Percentiles rank a stretch among this genome's conserved stretches.
Conservation (phyloP, 2,113 vertebrate genomes). For the Rynchops niger region DNA sequence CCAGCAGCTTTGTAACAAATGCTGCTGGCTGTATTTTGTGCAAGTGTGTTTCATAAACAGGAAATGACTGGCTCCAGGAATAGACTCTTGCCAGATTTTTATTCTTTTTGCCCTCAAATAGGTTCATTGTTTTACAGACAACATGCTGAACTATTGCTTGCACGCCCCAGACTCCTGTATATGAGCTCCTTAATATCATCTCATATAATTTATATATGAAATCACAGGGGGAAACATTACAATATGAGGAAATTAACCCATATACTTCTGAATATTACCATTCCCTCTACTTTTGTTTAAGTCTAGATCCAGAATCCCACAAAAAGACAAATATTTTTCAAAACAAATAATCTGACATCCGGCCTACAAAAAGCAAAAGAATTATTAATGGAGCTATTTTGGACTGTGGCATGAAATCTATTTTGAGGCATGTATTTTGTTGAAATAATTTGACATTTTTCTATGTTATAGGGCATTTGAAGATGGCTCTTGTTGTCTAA, state of each 20-base stretch:
- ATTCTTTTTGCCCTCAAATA: not conserved
- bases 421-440: not conserved
- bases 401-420: not conserved
- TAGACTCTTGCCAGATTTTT: not conserved
- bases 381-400: constrained; percentile 17
- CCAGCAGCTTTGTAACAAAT: not conserved
- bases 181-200: fast-evolving
- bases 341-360: not conserved
- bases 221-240: not conserved
- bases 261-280: not conserved
- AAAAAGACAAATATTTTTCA: constrained; percentile 34
- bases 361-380: not conserved
- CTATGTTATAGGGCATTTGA: not conserved
- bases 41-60: not conserved
- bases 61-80: not conserved
- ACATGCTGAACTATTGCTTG: not conserved
- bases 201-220: not conserved
- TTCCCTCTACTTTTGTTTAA: constrained; percentile 33
- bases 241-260: not conserved
- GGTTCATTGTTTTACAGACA: not conserved
- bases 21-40: not conserved
- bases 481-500: not conserved
- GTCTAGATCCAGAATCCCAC: constrained; percentile 19
- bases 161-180: not conserved
- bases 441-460: not conserved